These are phyloP conservation scores for Nomada hirtipes DNA, from an alignment of 2,888 invertebrate genomes.

Conservation along the genomic window DNA sequence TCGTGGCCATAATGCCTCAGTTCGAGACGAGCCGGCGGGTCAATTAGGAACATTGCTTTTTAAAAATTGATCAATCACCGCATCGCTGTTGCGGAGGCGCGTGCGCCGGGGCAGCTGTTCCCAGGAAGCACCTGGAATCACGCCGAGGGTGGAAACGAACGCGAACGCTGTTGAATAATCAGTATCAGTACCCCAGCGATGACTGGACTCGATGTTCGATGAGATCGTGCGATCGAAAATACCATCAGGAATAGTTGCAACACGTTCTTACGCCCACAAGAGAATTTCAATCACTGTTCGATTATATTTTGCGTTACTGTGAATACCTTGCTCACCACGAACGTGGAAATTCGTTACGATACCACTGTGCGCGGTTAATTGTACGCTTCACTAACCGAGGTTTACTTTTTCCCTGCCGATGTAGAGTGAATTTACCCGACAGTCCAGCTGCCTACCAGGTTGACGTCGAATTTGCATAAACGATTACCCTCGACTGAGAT, in stretches of 20 bases:
- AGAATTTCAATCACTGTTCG: not conserved
- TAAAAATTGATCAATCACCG: constrained; percentile 81
- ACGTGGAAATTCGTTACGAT: not conserved
- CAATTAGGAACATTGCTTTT: constrained; percentile 83
- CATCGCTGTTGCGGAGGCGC: constrained; percentile 67
- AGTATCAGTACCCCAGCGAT: constrained; percentile 37
- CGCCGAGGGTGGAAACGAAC: constrained; percentile 66
- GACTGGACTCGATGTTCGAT: constrained; percentile 1
- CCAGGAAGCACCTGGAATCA: constrained; percentile 78
- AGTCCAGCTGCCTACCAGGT: constrained; percentile 29
- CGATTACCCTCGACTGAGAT: constrained; percentile 53
- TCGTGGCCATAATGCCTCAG: constrained; percentile 54
- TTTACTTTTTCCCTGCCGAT: constrained; percentile 15
- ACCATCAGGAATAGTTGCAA: not conserved
- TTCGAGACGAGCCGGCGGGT: constrained; percentile 64
- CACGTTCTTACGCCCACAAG: not conserved
- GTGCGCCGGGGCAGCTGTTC: constrained; percentile 77
- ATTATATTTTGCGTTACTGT: not conserved
- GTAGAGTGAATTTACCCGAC: constrained; percentile 20
- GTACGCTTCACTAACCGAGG: constrained; percentile 18
- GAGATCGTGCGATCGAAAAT: constrained; percentile 8
- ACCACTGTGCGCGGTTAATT: constrained; percentile 4
- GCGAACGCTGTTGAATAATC: constrained; percentile 61
- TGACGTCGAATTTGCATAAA: constrained; percentile 57
- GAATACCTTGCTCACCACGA: not conserved